Evolutionary conservation across 2,113 vertebrate genomes (phyloP).

Genomic region (Sorex araneus): DNA sequence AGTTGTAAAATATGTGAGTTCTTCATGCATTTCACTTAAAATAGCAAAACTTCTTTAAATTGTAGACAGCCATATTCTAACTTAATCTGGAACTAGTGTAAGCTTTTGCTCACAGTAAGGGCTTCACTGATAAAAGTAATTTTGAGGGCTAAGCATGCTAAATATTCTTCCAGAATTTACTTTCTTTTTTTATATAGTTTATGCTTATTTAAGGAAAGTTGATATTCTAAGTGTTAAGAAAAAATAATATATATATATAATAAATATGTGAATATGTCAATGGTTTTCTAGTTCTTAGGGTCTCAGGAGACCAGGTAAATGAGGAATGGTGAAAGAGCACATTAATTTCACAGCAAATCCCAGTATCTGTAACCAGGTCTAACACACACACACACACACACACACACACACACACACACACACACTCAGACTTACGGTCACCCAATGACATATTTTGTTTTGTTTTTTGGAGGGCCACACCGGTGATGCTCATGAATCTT

Average conservation of each 20-base stretch:
- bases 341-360: not conserved
- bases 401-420: no score
- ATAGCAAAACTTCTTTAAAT: not conserved
- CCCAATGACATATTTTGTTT: no score
- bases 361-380: not conserved
- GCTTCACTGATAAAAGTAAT: not conserved
- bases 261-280: slow-evolving; percentile 22
- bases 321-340: not conserved
- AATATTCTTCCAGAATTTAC: not conserved
- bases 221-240: not conserved
- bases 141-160: not conserved
- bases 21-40: not conserved
- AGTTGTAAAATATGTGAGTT: slow-evolving; percentile 1
- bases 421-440: no score
- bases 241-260: not conserved
- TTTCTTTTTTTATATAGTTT: not conserved
- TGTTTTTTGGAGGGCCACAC: no score
- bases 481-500: no score
- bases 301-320: not conserved
- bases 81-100: slow-evolving; percentile 5
- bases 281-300: not conserved
- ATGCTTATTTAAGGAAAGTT: not conserved
- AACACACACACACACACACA: no score
- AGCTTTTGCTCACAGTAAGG: not conserved
- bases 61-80: not conserved